Conservation (phyloP, 2,113 vertebrate species). For the Orthochromis malagaraziensis region DNA sequence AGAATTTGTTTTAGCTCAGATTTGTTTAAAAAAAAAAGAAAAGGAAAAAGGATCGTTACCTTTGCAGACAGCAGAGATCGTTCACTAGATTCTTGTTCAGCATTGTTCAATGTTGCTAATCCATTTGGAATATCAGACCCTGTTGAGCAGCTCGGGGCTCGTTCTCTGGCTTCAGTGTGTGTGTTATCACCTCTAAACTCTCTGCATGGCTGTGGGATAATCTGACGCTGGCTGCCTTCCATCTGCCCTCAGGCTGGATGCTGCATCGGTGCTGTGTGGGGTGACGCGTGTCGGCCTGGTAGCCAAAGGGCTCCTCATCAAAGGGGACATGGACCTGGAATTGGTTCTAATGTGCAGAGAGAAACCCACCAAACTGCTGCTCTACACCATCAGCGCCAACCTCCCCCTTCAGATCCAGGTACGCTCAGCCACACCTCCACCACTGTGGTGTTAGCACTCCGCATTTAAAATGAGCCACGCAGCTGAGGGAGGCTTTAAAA, state of each 20-base stretch:
- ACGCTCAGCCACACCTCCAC: not conserved
- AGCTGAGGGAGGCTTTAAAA: not conserved
- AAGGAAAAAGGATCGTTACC: not conserved
- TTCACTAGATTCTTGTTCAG: not conserved
- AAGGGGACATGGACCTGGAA: constrained; percentile 85
- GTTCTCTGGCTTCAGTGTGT: not conserved
- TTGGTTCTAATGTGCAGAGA: constrained; percentile 88
- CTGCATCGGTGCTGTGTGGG: constrained; percentile 72
- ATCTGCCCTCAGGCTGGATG: constrained; percentile 62
- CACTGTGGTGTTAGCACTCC: not conserved
- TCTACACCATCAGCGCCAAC: constrained; percentile 83
- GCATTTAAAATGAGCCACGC: not conserved
- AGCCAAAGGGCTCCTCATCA: constrained; percentile 89
- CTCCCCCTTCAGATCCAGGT: constrained; percentile 92
- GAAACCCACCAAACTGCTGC: constrained; percentile 83
- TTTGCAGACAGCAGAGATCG: not conserved
- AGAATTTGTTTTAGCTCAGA: not conserved
- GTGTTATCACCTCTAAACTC: not conserved
- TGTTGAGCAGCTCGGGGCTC: not conserved
- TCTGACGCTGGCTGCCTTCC: not conserved
- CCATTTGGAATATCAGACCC: not conserved
- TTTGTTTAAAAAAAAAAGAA: not conserved
- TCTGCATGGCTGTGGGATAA: not conserved
- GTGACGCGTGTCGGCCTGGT: constrained; percentile 87
- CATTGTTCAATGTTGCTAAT: not conserved